phyloP scores from a whole-genome alignment of 2,888 invertebrate genomes.

The Leucoptera coffeella region DNA sequence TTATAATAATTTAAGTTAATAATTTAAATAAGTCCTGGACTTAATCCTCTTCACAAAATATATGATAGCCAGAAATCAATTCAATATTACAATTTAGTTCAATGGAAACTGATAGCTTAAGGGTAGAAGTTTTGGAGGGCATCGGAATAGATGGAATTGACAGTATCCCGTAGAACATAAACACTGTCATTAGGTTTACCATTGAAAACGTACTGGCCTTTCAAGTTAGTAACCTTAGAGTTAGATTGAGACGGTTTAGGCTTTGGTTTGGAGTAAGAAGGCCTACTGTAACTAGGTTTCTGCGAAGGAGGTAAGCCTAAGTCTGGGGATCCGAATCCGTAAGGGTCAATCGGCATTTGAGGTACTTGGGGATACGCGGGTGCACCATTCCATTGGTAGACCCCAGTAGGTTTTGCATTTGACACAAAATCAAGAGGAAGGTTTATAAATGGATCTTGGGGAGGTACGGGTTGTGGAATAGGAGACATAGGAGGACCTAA shows the following conservation, averaged over 20 bases:
- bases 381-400: conserved; percentile 64
- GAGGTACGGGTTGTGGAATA: conserved; percentile 23
- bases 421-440: conserved; percentile 74
- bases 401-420: conserved; percentile 73
- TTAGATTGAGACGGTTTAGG: conserved; percentile 48
- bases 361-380: conserved; percentile 25
- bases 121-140: conserved; percentile 66
- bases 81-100: no score
- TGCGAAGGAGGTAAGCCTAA: conserved; percentile 21
- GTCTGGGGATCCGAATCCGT: conserved; percentile 24
- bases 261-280: conserved; percentile 28
- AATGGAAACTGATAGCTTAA: no score
- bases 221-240: conserved; percentile 64
- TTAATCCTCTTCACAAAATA: no score
- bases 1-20: no score
- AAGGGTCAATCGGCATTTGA: conserved; percentile 30
- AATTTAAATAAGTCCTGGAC: no score
- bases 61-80: no score
- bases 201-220: conserved; percentile 73
- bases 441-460: conserved; percentile 71
- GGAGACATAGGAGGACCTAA: conserved; percentile 48
- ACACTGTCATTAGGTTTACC: conserved; percentile 65
- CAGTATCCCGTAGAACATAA: conserved; percentile 60
- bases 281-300: conserved; percentile 22
- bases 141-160: conserved; percentile 61